Evolutionary conservation across 2,888 invertebrate genomes (phyloP), one percentile per base, ranked within the genome.

Genomic region (Rotaria socialis): DNA sequence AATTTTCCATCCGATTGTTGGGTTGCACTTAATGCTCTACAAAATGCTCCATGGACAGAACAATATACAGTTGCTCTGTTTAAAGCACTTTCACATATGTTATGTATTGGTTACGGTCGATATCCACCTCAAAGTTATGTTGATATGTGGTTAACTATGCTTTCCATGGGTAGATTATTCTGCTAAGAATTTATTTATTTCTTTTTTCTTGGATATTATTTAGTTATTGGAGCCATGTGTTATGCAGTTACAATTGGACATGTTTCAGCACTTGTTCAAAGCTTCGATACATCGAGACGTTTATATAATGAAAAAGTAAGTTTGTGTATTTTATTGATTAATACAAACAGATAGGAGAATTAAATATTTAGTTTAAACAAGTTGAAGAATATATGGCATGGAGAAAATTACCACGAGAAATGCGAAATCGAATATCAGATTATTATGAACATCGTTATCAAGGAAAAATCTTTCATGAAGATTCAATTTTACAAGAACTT

Each of bases 391-490:
- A 98, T 92, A 7, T 98, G 97, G 96, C 97, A 90, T 97, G 97
- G 92, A 93, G 97, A 88, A 97, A 97, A 91, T 92, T 97, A 89
- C 97, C 97, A 85, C 93, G 97, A 87, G 96, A 96, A 91, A 95
- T 97, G 94, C 94, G 97, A 87, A 96, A 96, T 91, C 93, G 96
- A 89, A 97, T 98, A 90, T 96, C 96, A 85, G 97, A 98, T 92
- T 98, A 97, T 92, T 98, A 97, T 92, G 97, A 98, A 92, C 97
- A 97, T 92, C 94, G 97, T 88, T 98, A 97, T 92, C 97, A 97
- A 93, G 97, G 97, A 90, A 98, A 97, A 93, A 97, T 97, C 94
- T 98, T 97, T 93, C 96, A 98, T 92, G 97, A 98, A 92, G 97
- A 97, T 90, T 94, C 95, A 89, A 98, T 98, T 90, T 93, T 98